Percentiles rank a stretch among this genome's conserved stretches.
These are phyloP conservation scores for Rosalia funebris DNA, from an alignment of 2,888 invertebrate genomes.

Conservation along the genomic window DNA sequence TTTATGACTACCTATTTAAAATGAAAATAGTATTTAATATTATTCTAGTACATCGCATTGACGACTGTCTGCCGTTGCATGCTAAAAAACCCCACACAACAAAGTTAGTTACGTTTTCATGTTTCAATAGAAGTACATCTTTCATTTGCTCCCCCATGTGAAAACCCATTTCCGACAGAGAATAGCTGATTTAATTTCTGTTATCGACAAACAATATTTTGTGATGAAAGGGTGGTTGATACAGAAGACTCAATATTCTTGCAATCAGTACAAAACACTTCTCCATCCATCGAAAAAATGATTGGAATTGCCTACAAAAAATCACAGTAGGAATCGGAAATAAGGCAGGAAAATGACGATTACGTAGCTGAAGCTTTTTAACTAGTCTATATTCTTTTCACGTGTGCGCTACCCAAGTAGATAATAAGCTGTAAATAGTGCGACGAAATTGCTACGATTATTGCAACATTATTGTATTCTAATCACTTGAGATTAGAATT, in stretches of 20 bases:
- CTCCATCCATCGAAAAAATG: slow-evolving; percentile 57
- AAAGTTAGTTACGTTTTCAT: slow-evolving; percentile 22
- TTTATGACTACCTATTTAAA: too few relatives aligned
- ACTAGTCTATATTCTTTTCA: slow-evolving; percentile 18
- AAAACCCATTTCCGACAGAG: slow-evolving; percentile 61
- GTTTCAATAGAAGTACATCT: slow-evolving; percentile 38
- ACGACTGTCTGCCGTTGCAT: not conserved
- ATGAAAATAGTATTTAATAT: too few relatives aligned
- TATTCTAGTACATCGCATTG: not conserved
- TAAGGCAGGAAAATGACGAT: slow-evolving; percentile 63
- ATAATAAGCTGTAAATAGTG: slow-evolving; percentile 12
- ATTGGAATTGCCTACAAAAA: slow-evolving; percentile 56
- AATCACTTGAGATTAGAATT: too few relatives aligned
- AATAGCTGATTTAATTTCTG: slow-evolving; percentile 63
- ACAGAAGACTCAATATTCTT: slow-evolving; percentile 58
- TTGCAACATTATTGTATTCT: too few relatives aligned
- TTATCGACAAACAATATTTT: slow-evolving; percentile 61
- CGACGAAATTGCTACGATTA: too few relatives aligned
- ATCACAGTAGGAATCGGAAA: slow-evolving; percentile 56
- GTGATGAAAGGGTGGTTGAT: slow-evolving; percentile 44
- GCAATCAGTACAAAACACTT: slow-evolving; percentile 61
- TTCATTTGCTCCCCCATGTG: slow-evolving; percentile 46
- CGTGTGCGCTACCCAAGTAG: slow-evolving; percentile 5
- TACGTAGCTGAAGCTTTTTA: slow-evolving; percentile 40
- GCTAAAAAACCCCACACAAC: slow-evolving; percentile 15